Percentiles rank a stretch among this genome's conserved stretches.
Evolutionary conservation across 2,113 vertebrate genomes (phyloP).

Genomic region (Anseranas semipalmata): DNA sequence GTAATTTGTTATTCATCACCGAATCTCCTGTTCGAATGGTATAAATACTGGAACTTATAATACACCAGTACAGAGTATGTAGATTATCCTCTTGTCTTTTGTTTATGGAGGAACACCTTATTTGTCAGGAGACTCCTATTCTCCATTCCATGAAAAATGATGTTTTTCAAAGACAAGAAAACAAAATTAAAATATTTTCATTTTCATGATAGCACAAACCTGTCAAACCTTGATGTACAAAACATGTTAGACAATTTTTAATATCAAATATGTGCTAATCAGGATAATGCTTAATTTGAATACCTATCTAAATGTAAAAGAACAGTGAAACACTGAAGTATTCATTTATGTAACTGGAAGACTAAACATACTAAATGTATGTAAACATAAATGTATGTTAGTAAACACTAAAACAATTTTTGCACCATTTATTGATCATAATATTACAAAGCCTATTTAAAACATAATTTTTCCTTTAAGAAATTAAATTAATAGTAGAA

Average conservation of each 20-base stretch:
- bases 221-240: slow-evolving; percentile 48
- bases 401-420: slow-evolving; percentile 9
- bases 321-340: neutral
- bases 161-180: slow-evolving; percentile 57
- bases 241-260: slow-evolving; percentile 24
- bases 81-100: slow-evolving; percentile 32
- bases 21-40: slow-evolving; percentile 36
- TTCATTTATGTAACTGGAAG: neutral
- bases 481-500: neutral
- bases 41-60: slow-evolving; percentile 66
- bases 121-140: slow-evolving; percentile 58
- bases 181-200: slow-evolving; percentile 11
- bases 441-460: neutral
- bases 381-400: no score
- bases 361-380: neutral
- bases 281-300: slow-evolving; percentile 64
- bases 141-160: slow-evolving; percentile 26
- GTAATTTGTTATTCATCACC: slow-evolving; percentile 13
- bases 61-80: slow-evolving; percentile 36
- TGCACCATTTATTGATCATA: neutral
- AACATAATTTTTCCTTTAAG: neutral
- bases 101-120: slow-evolving; percentile 51
- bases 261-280: slow-evolving; percentile 59
- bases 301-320: slow-evolving; percentile 48
- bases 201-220: neutral